Evolutionary conservation across 2,113 vertebrate genomes (phyloP).

Genomic region (Clarias macrocephalus): DNA sequence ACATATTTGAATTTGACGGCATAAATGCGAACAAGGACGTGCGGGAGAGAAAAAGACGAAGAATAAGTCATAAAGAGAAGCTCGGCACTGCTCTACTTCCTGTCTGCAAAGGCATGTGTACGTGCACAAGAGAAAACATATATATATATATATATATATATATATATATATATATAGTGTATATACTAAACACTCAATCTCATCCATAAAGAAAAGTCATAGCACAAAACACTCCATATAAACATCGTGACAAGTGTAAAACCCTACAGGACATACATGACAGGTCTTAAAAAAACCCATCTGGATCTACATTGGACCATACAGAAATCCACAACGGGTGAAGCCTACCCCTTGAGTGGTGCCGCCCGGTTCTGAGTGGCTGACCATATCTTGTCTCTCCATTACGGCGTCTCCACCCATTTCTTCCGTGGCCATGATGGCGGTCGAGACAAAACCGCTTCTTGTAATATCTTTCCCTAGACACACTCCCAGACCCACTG

Average conservation of each 20-base stretch:
- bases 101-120: not conserved
- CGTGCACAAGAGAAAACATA: not conserved
- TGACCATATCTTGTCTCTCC: conserved; percentile 6
- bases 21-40: not conserved
- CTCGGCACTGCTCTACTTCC: not conserved
- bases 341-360: conserved; percentile 32
- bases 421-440: conserved; percentile 38
- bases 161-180: not conserved
- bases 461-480: not conserved
- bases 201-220: not conserved
- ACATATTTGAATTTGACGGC: not conserved
- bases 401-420: conserved; percentile 7
- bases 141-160: not conserved
- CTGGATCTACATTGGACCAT: not conserved
- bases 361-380: conserved; percentile 14
- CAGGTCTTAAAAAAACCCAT: not conserved
- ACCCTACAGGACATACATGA: not conserved
- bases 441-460: not conserved
- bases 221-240: not conserved
- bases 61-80: not conserved
- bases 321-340: not conserved
- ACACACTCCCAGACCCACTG: not conserved
- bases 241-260: not conserved
- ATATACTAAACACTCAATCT: not conserved
- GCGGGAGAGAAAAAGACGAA: not conserved